phyloP scores from a whole-genome alignment of 2,113 vertebrate species.

The Grammomys surdaster region DNA sequence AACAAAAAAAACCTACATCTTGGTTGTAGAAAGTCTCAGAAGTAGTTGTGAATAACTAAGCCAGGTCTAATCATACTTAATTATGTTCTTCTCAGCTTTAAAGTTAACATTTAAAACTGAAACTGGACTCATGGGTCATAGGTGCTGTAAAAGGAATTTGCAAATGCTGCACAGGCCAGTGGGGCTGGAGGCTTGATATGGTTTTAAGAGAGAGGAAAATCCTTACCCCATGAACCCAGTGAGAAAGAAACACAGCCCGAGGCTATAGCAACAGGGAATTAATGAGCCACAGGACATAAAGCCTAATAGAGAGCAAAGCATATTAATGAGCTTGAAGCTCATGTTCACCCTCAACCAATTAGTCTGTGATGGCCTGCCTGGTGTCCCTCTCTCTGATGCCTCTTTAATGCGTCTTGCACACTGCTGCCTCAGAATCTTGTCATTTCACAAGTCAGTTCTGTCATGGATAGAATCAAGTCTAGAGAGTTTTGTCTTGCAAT shows the following conservation, averaged over 20 bases:
- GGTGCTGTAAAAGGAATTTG: neutral
- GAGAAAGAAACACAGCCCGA: slow-evolving; percentile 59
- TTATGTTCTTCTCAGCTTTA: neutral
- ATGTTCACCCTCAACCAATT: slow-evolving; percentile 53
- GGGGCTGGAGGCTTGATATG: neutral
- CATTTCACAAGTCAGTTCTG: neutral
- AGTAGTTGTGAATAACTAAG: slow-evolving; percentile 29
- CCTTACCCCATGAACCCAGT: slow-evolving; percentile 68
- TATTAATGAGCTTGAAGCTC: slow-evolving; percentile 73
- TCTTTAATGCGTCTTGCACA: neutral
- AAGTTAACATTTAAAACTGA: slow-evolving; percentile 60
- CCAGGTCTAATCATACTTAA: slow-evolving; percentile 10
- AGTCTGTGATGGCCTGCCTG: slow-evolving; percentile 61
- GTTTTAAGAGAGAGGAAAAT: slow-evolving; percentile 64
- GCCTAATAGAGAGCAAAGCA: slow-evolving; percentile 68
- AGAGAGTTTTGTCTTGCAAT: neutral
- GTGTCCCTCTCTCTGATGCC: slow-evolving; percentile 8
- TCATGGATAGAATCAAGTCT: neutral
- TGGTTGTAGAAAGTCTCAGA: neutral
- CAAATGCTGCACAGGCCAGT: neutral
- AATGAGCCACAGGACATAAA: slow-evolving; percentile 74
- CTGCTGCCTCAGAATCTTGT: neutral
- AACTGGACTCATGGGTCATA: slow-evolving; percentile 42
- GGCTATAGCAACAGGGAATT: slow-evolving; percentile 69
- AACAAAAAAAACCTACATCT: neutral